Conservation (phyloP, 2,888 invertebrate species). For the Phania funesta region DNA sequence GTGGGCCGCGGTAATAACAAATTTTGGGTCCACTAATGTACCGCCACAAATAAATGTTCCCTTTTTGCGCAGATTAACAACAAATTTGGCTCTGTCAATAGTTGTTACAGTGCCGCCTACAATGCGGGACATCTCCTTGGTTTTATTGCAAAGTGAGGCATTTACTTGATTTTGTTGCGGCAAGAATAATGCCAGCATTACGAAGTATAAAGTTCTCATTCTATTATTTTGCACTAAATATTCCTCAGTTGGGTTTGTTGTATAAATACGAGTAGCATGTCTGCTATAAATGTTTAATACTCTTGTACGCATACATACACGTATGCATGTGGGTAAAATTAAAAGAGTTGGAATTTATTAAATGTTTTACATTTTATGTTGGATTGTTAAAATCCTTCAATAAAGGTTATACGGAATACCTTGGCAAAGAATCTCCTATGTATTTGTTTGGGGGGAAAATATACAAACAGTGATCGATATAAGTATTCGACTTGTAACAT, state of each 20-base stretch:
- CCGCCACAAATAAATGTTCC: constrained; percentile 76
- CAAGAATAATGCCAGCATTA: neutral
- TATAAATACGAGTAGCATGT: constrained; percentile 34
- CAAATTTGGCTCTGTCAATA: constrained; percentile 72
- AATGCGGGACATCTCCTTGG: constrained; percentile 62
- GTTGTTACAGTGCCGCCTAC: constrained; percentile 70
- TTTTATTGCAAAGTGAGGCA: neutral
- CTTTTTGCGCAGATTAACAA: constrained; percentile 71
- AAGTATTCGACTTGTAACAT: too few relatives aligned
- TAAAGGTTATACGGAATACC: constrained; percentile 30
- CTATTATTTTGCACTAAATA: neutral
- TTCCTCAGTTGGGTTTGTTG: neutral
- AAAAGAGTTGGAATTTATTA: neutral
- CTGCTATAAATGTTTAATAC: neutral
- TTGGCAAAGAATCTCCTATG: neutral
- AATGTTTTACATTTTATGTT: neutral
- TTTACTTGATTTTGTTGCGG: neutral
- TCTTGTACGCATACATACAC: neutral
- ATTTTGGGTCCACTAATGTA: constrained; percentile 71
- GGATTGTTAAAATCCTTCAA: constrained; percentile 14
- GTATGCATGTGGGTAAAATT: neutral
- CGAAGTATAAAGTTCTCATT: neutral
- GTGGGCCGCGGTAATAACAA: constrained; percentile 77
- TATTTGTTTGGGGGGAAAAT: neutral
- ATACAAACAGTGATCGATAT: neutral